Percentiles rank a stretch among this genome's conserved stretches.
These are phyloP conservation scores for Holcopasites calliopsidis DNA, from an alignment of 1,140 invertebrate genomes.

Conservation along the genomic window DNA sequence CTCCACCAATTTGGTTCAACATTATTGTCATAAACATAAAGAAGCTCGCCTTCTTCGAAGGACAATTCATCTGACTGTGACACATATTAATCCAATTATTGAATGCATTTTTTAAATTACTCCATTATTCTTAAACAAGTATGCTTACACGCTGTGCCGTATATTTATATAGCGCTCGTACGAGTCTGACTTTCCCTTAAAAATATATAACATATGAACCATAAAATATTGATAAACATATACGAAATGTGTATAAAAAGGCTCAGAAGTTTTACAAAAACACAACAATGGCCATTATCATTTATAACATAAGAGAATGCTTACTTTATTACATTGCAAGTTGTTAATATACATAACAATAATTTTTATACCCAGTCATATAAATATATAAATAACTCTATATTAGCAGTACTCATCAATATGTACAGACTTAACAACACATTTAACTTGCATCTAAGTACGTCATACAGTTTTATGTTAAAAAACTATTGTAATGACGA, in stretches of 20 bases:
- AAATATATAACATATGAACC: conserved; percentile 54
- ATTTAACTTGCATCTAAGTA: no score
- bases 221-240: conserved; percentile 3
- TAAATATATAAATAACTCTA: no score
- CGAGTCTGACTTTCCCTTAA: conserved; percentile 83
- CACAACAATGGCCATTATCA: background rate
- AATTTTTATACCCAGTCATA: background rate
- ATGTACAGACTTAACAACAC: background rate
- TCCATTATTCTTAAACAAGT: background rate
- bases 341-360: background rate
- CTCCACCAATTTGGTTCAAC: conserved; percentile 83
- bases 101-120: background rate
- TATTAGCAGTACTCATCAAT: background rate
- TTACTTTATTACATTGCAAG: background rate
- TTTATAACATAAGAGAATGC: background rate
- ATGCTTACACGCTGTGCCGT: conserved; percentile 82
- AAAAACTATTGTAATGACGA: background rate
- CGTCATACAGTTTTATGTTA: no score
- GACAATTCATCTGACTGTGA: conserved; percentile 75
- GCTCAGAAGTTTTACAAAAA: background rate
- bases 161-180: conserved; percentile 82
- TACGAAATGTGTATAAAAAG: background rate
- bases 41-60: conserved; percentile 85
- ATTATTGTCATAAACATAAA: conserved; percentile 83
- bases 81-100: conserved; percentile 10